Percentiles rank a stretch among this genome's conserved stretches.
These are phyloP conservation scores for Sarcophaga bullata DNA, from an alignment of 1,140 invertebrate species.

Conservation along the genomic window DNA sequence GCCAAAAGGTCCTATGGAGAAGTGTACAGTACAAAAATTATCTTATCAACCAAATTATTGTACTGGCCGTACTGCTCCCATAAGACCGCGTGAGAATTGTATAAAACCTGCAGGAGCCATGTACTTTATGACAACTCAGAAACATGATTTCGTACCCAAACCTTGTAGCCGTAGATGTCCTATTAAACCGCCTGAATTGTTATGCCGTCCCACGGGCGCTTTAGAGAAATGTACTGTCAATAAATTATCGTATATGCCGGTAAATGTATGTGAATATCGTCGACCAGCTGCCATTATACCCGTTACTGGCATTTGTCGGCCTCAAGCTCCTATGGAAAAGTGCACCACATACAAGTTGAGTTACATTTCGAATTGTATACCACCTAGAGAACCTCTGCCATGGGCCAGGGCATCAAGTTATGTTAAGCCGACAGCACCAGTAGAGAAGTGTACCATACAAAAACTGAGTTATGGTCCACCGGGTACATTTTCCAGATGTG, in stretches of 20 bases:
- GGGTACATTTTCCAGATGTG: slow-evolving; percentile 59
- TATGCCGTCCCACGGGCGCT: slow-evolving; percentile 67
- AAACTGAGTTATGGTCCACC: slow-evolving; percentile 71
- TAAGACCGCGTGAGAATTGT: slow-evolving; percentile 59
- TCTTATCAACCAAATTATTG: slow-evolving; percentile 69
- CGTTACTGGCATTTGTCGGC: slow-evolving; percentile 51
- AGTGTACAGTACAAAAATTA: slow-evolving; percentile 70
- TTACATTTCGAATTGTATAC: slow-evolving; percentile 68
- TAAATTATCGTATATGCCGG: slow-evolving; percentile 68
- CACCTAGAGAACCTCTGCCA: slow-evolving; percentile 66
- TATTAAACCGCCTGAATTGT: slow-evolving; percentile 69
- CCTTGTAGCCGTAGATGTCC: slow-evolving; percentile 66
- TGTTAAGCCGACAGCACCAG: slow-evolving; percentile 64
- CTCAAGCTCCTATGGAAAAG: slow-evolving; percentile 66
- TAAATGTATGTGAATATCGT: slow-evolving; percentile 62
- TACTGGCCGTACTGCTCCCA: slow-evolving; percentile 62
- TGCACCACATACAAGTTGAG: slow-evolving; percentile 69
- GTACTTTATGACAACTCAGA: slow-evolving; percentile 76
- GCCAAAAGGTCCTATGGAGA: slow-evolving; percentile 58
- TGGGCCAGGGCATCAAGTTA: slow-evolving; percentile 67
- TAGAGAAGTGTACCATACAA: slow-evolving; percentile 68
- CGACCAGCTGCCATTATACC: slow-evolving; percentile 52
- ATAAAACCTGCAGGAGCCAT: slow-evolving; percentile 72
- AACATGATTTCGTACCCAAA: slow-evolving; percentile 78
- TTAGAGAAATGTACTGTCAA: slow-evolving; percentile 69